Evolutionary conservation across 2,113 vertebrate species (phyloP), one percentile per base, ranked within the genome.

Genomic region (Pseudolaguvia tuberculata): DNA sequence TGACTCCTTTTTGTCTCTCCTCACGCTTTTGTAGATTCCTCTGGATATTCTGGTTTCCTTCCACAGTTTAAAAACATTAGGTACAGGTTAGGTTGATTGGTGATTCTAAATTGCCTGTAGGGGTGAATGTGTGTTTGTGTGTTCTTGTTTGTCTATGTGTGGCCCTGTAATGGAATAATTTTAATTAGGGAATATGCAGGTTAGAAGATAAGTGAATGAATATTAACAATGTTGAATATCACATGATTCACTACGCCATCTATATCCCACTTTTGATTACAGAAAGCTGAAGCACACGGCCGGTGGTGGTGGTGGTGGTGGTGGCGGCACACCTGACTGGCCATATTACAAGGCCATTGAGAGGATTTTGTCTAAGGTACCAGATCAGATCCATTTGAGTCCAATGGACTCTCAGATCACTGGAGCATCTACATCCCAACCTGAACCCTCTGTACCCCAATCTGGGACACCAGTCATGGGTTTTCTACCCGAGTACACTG

Each of bases 301-400:
- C 66, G 88, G 86, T 72, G 93, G 93, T 82, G 89, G 92, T 55
- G 87, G 88, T 65, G 88, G 86, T 72, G 93, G 93, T 82, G 89
- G 92, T 55, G 87, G 88, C 8, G 86, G 92, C 78, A 85, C 81
- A 3, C 93, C 96, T 2, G 96, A 97, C 85, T 98, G 96, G 96
- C 95, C 96, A 47, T 98, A 97, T 86, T 98, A 90, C 83, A 94
- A 94, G 87, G 82, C 94, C 81, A 98, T 98, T 81, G 96, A 98
- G 79, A 94, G 93, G 86, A 98, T 98, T 84, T 90, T 98, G 80
- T 92, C 93, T 85, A 97, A 94, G 86, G 89, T 91, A 23, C 88
- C 93, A 57, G 94, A 97, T 83, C 92, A 92, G 65, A 92, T 87
- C 11, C 91, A 93, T 65, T 89, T 90, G 85, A 92, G 86, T 84